Percentiles rank a stretch among this genome's conserved stretches.
These are phyloP conservation scores for Heloderma charlesbogerti DNA, from an alignment of 2,113 vertebrate genomes.

Conservation along the genomic window DNA sequence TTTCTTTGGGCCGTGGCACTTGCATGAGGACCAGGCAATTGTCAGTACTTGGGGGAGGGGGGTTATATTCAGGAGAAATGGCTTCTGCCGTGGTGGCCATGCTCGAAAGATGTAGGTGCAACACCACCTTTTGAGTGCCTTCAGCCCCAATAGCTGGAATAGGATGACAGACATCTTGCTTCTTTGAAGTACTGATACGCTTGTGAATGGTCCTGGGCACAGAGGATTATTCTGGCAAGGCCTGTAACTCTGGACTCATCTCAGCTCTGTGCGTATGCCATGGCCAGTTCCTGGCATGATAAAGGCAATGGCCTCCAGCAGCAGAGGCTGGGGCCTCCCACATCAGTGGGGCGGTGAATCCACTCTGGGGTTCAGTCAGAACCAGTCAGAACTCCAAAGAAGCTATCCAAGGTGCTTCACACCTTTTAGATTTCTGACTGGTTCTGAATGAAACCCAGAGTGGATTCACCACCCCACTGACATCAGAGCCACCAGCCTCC, in stretches of 20 bases:
- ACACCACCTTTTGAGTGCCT: neutral
- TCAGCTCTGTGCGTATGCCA: neutral
- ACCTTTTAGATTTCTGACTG: too few species aligned
- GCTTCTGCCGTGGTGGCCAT: neutral
- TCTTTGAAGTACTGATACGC: too few species aligned
- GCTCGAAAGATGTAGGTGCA: fast-evolving
- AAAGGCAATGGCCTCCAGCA: neutral
- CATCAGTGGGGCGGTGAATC: too few species aligned
- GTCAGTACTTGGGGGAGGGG: neutral
- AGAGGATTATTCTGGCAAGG: neutral
- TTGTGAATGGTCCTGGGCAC: neutral
- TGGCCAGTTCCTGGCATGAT: neutral
- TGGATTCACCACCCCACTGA: too few species aligned
- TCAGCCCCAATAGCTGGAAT: fast-evolving
- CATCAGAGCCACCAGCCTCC: too few species aligned
- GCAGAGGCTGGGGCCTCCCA: too few species aligned
- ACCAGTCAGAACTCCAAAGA: too few species aligned
- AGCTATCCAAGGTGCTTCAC: too few species aligned
- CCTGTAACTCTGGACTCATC: neutral
- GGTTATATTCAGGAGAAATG: fast-evolving
- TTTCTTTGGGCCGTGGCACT: neutral
- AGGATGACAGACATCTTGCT: neutral
- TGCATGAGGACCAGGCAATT: fast-evolving
- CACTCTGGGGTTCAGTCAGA: too few species aligned
- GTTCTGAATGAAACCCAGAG: too few species aligned